Conservation (phyloP, 2,113 vertebrate genomes). For the Amphiprion ocellaris region DNA sequence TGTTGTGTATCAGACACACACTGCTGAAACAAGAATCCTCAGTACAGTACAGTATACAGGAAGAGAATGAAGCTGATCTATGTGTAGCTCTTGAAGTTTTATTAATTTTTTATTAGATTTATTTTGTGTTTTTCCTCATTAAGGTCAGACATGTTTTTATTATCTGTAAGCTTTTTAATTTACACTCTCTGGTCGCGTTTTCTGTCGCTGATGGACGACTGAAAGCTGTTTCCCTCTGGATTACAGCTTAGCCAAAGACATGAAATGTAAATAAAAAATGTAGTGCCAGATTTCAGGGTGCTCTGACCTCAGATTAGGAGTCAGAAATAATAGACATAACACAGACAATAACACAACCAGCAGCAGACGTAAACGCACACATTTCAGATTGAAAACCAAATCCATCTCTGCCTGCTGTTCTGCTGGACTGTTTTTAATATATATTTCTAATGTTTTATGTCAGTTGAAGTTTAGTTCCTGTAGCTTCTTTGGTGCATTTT, state of each 20-base stretch:
- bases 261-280: slow-evolving; percentile 46
- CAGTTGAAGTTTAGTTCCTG: not conserved
- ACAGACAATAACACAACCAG: not conserved
- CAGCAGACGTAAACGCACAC: not conserved
- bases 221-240: slow-evolving; percentile 20
- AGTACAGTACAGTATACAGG: too few species aligned
- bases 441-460: not conserved
- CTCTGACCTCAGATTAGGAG: slow-evolving; percentile 49
- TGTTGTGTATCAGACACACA: not conserved
- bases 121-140: not conserved
- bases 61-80: too few species aligned
- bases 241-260: slow-evolving; percentile 36
- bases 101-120: not conserved
- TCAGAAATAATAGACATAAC: slow-evolving; percentile 9
- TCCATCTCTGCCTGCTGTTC: not conserved
- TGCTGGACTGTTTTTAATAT: not conserved
- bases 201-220: not conserved
- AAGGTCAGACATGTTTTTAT: not conserved
- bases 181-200: not conserved
- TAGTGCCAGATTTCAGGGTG: slow-evolving; percentile 16
- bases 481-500: not conserved
- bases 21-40: not conserved
- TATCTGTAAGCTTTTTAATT: not conserved
- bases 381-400: not conserved
- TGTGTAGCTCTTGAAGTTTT: not conserved